Base-by-base conservation (phyloP, 2,113 vertebrate genomes). In the Hippocampus comes region DNA sequence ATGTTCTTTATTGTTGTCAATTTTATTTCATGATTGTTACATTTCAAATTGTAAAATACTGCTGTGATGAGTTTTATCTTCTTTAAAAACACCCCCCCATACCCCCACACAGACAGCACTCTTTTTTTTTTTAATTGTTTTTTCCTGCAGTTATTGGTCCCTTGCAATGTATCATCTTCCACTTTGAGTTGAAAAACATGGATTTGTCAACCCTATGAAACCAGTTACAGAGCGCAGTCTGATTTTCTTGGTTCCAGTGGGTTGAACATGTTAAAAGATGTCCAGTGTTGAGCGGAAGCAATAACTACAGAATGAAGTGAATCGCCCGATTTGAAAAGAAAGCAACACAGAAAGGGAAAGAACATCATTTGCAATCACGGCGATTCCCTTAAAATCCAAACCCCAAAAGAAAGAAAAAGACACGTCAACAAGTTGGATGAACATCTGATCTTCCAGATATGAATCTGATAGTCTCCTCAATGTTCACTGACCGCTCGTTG, bases 191-290 rank as follows among this genome's bases (percentile, higher is more conserved):
- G 73, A 3, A 84, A 68, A 70, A 75, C 71, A 75, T 84, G 75
- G 61, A 83, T 81, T 86, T 85, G 78, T 89, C 75, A 77, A 76
- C 81, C 77, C 86, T 87, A 89, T 84, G 84, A 90, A 91, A 84
- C 79, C 75, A 68, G 76, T 83, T 77, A 77, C 51, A 78, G 60
- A 59, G 41, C 4, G 0, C 25, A 0, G 38, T 25, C 46, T 65
- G 66, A n/a, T 70, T 67, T 55, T 68, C 48, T 75, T 81, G 9
- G 68, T 0, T 67, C 41, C 48, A 25, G n/a, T 1, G 5, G 30
- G 21, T 76, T 75, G 41, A 21, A 51, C 63, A 57, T 27, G 38
- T 42, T 21, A 25, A 67, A 63, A 9, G 66, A 4, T 27, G 67
- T 81, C 73, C 78, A 78, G 78, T 78, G 79, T 70, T 20, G 56